Conservation (phyloP, 2,888 invertebrate species). For the Nemotelus pantherinus region DNA sequence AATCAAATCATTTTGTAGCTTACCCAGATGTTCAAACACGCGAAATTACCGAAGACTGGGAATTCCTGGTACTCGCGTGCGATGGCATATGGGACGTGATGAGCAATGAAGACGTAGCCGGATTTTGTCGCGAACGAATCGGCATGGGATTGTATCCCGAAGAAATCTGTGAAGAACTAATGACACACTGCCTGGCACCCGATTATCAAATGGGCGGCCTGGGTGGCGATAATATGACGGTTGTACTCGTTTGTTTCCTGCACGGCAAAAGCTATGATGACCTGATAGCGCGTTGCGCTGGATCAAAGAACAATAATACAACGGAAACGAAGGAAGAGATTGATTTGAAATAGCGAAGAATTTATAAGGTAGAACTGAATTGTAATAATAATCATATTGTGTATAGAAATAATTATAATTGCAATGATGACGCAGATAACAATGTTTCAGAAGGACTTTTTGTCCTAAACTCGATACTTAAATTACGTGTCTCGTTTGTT, state of each 20-base stretch:
- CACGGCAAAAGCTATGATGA: conserved; percentile 62
- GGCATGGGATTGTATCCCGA: conserved; percentile 88
- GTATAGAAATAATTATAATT: conserved; percentile 17
- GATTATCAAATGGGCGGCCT: conserved; percentile 97
- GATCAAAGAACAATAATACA: conserved; percentile 37
- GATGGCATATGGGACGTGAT: conserved; percentile 99
- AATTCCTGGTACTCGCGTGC: conserved; percentile 96
- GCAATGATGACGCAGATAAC: conserved; percentile 3
- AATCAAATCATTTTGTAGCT: conserved; percentile 68
- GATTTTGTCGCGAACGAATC: conserved; percentile 87
- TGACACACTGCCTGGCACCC: conserved; percentile 94
- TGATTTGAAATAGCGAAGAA: conserved; percentile 48
- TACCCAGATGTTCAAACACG: conserved; percentile 90
- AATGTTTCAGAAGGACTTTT: conserved; percentile 37
- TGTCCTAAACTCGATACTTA: conserved; percentile 39
- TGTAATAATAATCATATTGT: conserved; percentile 6
- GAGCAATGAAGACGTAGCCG: conserved; percentile 91
- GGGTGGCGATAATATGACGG: conserved; percentile 99
- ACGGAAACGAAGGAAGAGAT: conserved; percentile 43
- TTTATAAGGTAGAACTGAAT: conserved; percentile 26
- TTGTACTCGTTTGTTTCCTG: conserved; percentile 83
- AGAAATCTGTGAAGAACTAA: conserved; percentile 93
- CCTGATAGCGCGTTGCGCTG: conserved; percentile 60
- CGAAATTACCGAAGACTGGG: conserved; percentile 87
- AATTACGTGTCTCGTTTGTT: conserved; percentile 41